Percentiles rank a stretch among this genome's conserved stretches.
phyloP scores from a whole-genome alignment of 2,113 vertebrate genomes.

The Antennarius striatus region DNA sequence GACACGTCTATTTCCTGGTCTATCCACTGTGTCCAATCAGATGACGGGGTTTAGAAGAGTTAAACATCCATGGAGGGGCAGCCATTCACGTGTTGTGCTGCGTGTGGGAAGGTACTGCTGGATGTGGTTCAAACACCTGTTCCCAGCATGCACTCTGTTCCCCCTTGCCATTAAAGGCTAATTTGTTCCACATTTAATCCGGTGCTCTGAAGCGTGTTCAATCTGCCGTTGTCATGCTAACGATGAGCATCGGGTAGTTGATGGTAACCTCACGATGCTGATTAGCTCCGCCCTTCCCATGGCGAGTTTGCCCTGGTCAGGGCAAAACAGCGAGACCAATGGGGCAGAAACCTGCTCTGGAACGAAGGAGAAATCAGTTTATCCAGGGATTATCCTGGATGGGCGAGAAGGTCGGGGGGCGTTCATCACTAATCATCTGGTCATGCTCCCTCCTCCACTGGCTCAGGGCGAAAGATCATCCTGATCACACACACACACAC shows the following conservation, averaged over 20 bases:
- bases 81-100: not conserved
- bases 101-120: not conserved
- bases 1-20: no score
- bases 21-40: conserved; percentile 48
- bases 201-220: conserved; percentile 13
- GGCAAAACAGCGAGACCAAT: not conserved
- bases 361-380: conserved; percentile 62
- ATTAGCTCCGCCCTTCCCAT: not conserved
- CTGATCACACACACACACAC: conserved; percentile 43
- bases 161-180: conserved; percentile 14
- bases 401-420: conserved; percentile 62
- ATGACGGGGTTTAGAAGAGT: conserved; percentile 48
- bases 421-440: conserved; percentile 71
- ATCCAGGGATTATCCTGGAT: conserved; percentile 69
- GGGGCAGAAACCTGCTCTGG: conserved; percentile 32
- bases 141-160: conserved; percentile 34
- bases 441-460: conserved; percentile 61
- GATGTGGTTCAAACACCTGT: conserved; percentile 46
- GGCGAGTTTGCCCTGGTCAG: no score
- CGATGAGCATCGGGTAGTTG: no score
- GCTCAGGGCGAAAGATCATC: conserved; percentile 63
- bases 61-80: conserved; percentile 2
- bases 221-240: no score
- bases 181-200: conserved; percentile 30
- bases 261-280: not conserved